phyloP scores from a whole-genome alignment of 1,140 invertebrate genomes.

The Lucilia sericata region DNA sequence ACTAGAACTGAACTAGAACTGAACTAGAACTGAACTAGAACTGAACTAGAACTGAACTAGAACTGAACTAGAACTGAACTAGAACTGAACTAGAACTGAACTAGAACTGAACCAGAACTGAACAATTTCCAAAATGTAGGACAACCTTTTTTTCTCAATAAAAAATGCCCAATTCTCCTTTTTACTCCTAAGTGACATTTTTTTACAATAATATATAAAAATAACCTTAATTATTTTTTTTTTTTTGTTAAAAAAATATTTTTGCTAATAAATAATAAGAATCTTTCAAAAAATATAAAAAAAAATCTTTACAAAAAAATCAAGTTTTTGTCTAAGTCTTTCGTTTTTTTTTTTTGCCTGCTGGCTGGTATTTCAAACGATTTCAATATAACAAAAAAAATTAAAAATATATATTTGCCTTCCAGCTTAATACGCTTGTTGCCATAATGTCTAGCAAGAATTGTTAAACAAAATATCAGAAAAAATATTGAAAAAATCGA shows the following conservation, averaged over 20 bases:
- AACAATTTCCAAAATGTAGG: too few species aligned
- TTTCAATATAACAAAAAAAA: conserved; percentile 16
- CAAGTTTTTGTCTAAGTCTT: conserved; percentile 42
- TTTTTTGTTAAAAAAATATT: neutral
- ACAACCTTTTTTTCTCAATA: too few species aligned
- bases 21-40: too few species aligned
- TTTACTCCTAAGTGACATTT: too few species aligned
- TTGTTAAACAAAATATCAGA: conserved; percentile 16
- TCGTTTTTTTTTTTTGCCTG: conserved; percentile 8
- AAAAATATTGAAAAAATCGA: neutral
- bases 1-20: too few species aligned
- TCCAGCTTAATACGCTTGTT: conserved; percentile 33
- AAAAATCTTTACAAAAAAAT: conserved; percentile 1
- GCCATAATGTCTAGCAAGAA: conserved; percentile 42
- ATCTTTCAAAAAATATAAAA: conserved; percentile 14
- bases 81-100: too few species aligned
- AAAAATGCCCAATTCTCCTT: too few species aligned
- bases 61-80: too few species aligned
- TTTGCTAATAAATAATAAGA: neutral
- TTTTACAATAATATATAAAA: too few species aligned
- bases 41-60: too few species aligned
- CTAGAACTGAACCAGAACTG: too few species aligned
- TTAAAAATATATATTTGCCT: conserved; percentile 31
- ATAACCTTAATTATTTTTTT: too few species aligned
- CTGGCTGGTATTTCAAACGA: neutral